Evolutionary conservation across 2,888 invertebrate species (phyloP).

Genomic region (Cosmorhoe ocellata): DNA sequence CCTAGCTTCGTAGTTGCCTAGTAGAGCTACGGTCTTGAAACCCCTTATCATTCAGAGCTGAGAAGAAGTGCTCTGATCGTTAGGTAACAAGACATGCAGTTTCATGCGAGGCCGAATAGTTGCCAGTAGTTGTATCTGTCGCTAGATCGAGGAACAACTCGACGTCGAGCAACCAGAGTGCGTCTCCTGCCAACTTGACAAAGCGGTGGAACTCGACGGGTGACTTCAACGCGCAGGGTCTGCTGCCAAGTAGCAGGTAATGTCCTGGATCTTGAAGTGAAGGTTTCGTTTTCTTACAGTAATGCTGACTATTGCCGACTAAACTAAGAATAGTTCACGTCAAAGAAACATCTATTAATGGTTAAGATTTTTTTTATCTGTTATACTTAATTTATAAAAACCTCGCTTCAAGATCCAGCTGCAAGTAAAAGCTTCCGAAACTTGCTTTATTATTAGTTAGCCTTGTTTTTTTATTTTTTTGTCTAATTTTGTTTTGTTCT

Average conservation of each 20-base stretch:
- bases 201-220: slow-evolving; percentile 93
- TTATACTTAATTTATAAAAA: no score
- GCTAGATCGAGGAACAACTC: slow-evolving; percentile 82
- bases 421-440: slow-evolving; percentile 8
- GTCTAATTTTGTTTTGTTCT: slow-evolving; percentile 54
- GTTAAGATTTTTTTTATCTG: no score
- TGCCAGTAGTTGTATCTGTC: slow-evolving; percentile 41
- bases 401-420: slow-evolving; percentile 16
- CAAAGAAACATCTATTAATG: no score
- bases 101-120: slow-evolving; percentile 16
- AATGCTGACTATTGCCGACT: no score
- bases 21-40: slow-evolving; percentile 9
- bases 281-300: not conserved
- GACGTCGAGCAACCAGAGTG: slow-evolving; percentile 84
- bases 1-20: slow-evolving; percentile 8
- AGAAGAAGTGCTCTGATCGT: no score
- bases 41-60: not conserved
- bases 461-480: slow-evolving; percentile 43
- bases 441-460: slow-evolving; percentile 22
- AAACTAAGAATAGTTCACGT: no score
- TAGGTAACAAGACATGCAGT: no score
- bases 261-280: slow-evolving; percentile 19
- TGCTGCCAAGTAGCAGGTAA: slow-evolving; percentile 73
- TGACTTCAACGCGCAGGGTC: slow-evolving; percentile 86
- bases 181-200: slow-evolving; percentile 79